Evolutionary conservation across 2,797 vertebrate species (phyloP), one percentile per base, ranked within the genome.

Genomic region (Carcharodon carcharias): DNA sequence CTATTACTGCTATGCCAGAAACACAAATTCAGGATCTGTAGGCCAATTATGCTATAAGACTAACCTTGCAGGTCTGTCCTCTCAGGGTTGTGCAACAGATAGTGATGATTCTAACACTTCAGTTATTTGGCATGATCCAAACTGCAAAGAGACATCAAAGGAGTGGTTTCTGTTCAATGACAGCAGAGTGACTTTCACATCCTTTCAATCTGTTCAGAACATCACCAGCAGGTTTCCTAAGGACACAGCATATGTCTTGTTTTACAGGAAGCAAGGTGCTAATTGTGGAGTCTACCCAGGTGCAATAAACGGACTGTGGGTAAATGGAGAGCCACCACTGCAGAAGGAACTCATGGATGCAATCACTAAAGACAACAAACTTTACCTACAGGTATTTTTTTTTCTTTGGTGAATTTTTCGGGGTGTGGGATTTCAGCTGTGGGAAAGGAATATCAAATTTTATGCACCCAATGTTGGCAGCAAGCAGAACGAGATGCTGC

Each of bases 131-230:
- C 98, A 98, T 89, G 98, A 98, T 89, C 97, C 97, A 67, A 97
- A 98, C n/a, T 54, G 97, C 69, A 97, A 97, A 97, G 98, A 98
- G 96, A 97, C 98, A 96, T 97, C 98, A 45, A 98, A 97, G 96
- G 99, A 99, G 63, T 99, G 99, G 99, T 98, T 99, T 98, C 98
- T 99, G 96, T 99, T 99, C 98, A 99, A 99, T 97, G 99, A 99
- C 96, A 99, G 99, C 97, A 98, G 99, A 97, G 99, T 99, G 97
- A 99, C 99, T 0, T 99, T 99, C 98, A 99, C 99, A 96, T 99
- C 99, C 96, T 99, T 99, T 97, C 98, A 99, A 91, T 99, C 99
- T n/a, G 99, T 99, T 97, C 99, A 99, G 97, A 99, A 99, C 98
- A 98, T 99, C 96, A 99, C 99, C 4, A 99, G 98, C 97, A 98